Percentiles rank a stretch among this genome's conserved stretches.
Conservation (phyloP, 2,888 invertebrate species). For the Melieria picta region DNA sequence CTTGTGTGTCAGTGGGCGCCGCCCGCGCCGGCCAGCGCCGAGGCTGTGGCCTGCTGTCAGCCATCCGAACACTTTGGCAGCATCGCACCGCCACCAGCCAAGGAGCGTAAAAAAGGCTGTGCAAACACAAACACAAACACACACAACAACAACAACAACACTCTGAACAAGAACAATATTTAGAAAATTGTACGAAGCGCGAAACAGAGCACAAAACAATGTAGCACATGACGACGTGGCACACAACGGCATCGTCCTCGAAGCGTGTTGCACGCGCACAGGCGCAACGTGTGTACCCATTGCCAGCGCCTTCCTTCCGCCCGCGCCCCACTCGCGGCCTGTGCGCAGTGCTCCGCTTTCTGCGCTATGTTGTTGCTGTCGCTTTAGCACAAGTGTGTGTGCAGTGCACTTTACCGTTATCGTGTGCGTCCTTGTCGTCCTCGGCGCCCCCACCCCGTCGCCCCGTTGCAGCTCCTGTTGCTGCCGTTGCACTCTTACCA, state of each 20-base stretch:
- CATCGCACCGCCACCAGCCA: constrained; percentile 6
- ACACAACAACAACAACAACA: constrained; percentile 3
- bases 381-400: constrained; percentile 13
- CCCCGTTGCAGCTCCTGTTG: background rate
- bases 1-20: constrained; percentile 18
- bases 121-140: constrained; percentile 6
- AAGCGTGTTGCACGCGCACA: constrained; percentile 37
- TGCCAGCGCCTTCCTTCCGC: background rate
- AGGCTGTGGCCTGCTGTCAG: too few species aligned
- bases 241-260: constrained; percentile 44
- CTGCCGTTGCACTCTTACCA: too few species aligned
- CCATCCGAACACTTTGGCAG: too few species aligned
- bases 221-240: background rate
- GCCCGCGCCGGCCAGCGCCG: background rate
- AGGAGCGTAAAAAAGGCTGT: constrained; percentile 9
- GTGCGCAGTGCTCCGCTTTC: constrained; percentile 5
- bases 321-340: background rate
- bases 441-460: background rate
- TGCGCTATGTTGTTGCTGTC: background rate
- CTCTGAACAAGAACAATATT: background rate
- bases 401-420: constrained; percentile 30
- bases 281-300: constrained; percentile 29
- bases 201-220: background rate
- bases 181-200: background rate
- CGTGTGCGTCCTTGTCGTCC: constrained; percentile 13